Percentiles rank a stretch among this genome's conserved stretches.
phyloP scores from a whole-genome alignment of 1,140 invertebrate genomes.

The Platyscapa corneri region DNA sequence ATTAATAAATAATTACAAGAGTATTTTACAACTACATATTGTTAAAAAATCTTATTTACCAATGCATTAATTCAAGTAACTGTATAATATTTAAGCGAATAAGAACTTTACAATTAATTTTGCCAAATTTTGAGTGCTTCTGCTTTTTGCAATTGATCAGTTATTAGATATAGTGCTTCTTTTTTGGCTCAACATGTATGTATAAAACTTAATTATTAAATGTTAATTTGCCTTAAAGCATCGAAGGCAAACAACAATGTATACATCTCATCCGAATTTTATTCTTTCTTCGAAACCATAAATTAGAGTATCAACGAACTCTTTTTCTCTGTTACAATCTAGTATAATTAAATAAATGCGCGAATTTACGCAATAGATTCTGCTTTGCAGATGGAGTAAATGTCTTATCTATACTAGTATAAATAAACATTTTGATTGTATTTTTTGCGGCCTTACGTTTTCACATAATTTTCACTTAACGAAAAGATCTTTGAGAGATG shows the following conservation, averaged over 20 bases:
- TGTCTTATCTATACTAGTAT: neutral
- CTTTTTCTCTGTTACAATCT: neutral
- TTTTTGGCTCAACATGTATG: constrained; percentile 21
- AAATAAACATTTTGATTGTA: neutral
- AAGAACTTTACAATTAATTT: neutral
- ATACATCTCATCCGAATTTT: neutral
- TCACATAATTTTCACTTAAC: constrained; percentile 78
- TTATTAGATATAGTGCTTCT: neutral
- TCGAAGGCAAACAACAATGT: constrained; percentile 17
- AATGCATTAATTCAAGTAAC: neutral
- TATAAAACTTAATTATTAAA: constrained; percentile 32
- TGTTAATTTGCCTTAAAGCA: neutral
- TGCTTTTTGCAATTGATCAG: neutral
- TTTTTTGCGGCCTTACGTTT: neutral
- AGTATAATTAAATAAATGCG: neutral
- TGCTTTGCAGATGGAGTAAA: neutral
- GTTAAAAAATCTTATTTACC: neutral
- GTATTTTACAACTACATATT: neutral
- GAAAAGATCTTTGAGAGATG: constrained; percentile 88
- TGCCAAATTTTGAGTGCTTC: neutral
- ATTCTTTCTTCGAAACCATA: neutral
- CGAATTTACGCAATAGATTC: neutral
- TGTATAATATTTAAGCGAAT: neutral
- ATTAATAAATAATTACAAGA: too few species aligned
- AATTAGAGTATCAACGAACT: neutral